Percentiles rank a stretch among this genome's conserved stretches.
Evolutionary conservation across 2,113 vertebrate genomes (phyloP).

Genomic region (Semicossyphus pulcher): DNA sequence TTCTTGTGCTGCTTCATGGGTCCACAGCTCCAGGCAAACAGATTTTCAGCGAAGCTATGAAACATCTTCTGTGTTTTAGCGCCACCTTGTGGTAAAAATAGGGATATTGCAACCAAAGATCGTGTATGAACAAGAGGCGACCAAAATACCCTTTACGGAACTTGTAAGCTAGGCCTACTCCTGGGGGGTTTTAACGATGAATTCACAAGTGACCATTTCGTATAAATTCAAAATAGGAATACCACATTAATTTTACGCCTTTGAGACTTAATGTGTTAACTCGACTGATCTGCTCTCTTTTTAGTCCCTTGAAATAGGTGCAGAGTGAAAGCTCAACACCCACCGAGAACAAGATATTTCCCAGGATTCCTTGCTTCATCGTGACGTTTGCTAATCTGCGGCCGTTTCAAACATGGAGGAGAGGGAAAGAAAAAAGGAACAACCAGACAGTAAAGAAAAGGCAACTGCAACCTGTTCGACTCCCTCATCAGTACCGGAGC

Average conservation of each 20-base stretch:
- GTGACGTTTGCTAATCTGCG: slow-evolving; percentile 56
- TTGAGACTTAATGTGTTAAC: rapidly evolving
- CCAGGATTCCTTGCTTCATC: slow-evolving; percentile 61
- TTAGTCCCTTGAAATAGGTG: background rate
- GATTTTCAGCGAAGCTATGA: background rate
- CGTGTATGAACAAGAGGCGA: background rate
- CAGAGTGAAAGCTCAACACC: background rate
- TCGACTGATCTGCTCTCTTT: too few relatives aligned
- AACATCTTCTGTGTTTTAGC: background rate
- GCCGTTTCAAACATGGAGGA: slow-evolving; percentile 88
- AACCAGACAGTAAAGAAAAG: slow-evolving; percentile 19
- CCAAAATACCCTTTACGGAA: background rate
- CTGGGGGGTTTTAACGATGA: background rate
- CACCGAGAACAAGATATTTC: slow-evolving; percentile 17
- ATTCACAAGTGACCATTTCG: background rate
- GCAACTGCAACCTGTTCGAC: background rate
- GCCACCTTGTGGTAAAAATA: slow-evolving; percentile 24
- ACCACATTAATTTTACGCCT: background rate
- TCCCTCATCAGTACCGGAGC: background rate
- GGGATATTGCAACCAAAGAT: slow-evolving; percentile 17
- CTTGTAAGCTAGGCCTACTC: background rate
- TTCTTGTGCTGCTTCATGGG: rapidly evolving
- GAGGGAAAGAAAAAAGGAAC: slow-evolving; percentile 49
- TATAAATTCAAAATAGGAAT: too few relatives aligned
- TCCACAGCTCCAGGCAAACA: too few relatives aligned